These are phyloP conservation scores for Acanthococcus lagerstroemiae DNA, from an alignment of 2,888 invertebrate species.

Conservation along the genomic window DNA sequence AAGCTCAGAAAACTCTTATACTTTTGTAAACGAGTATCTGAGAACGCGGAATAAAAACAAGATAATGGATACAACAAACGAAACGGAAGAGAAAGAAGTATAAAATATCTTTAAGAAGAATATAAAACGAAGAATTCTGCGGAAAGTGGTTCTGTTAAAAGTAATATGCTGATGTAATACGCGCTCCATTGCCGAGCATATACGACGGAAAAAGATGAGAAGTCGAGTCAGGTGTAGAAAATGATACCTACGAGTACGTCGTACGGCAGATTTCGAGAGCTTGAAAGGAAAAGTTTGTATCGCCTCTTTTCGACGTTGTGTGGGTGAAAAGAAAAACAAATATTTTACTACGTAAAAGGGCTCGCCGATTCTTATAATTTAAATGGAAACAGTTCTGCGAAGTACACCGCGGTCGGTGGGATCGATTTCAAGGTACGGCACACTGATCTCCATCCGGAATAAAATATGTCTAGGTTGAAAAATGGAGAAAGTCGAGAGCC, in stretches of 20 bases:
- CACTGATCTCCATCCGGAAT: too few species aligned
- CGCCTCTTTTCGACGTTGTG: background rate
- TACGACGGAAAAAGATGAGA: constrained; percentile 11
- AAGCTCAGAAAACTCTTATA: too few species aligned
- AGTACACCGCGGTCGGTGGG: too few species aligned
- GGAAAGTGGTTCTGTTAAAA: constrained; percentile 26
- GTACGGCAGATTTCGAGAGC: constrained; percentile 16
- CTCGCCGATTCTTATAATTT: background rate
- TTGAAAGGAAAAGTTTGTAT: constrained; percentile 29
- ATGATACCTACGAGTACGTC: constrained; percentile 27
- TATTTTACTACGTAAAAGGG: constrained; percentile 6
- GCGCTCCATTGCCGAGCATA: constrained; percentile 17
- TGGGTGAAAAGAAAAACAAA: constrained; percentile 8
- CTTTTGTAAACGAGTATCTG: too few species aligned
- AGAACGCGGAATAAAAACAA: constrained; percentile 20
- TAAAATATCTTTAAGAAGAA: constrained; percentile 25
- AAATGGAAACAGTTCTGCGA: background rate
- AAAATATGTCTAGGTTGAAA: too few species aligned
- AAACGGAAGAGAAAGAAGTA: constrained; percentile 19
- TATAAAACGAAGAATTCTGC: constrained; percentile 26
- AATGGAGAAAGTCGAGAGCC: too few species aligned
- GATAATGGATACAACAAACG: constrained; percentile 23
- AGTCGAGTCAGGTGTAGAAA: constrained; percentile 29
- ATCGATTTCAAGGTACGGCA: too few species aligned
- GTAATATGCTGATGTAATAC: constrained; percentile 29